Evolutionary conservation across 2,797 vertebrate genomes (phyloP), one percentile per base, ranked within the genome.

Genomic region (Rhinichthys osculus): DNA sequence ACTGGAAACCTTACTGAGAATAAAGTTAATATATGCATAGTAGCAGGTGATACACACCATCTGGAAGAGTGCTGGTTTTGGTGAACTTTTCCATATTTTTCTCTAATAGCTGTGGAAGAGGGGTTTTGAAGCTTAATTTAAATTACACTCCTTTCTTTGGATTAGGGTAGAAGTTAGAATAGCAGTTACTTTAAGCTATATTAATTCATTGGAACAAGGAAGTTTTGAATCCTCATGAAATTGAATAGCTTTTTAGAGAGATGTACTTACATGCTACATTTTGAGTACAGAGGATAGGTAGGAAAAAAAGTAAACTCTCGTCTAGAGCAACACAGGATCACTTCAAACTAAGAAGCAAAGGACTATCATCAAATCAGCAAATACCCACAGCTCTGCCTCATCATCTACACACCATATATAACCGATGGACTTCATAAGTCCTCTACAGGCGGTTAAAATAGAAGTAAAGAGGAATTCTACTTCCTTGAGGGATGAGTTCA

Each of bases 301-400:
- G 71, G 30, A 70, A 47, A 1, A 59, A 47, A 40, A 77, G 30
- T 42, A 52, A 80, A 14, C 54, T 69, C 66, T 84, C 27, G 27
- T 27, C 30, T 69, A 84, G 19, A 70, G 66, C 11, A 33, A 30
- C 57, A 90, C 42, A 85, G 40, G 33, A 72, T 72, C 78, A 84
- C 59, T 77, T 82, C 72, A 82, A 76, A 86, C 78, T 83, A 81
- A 82, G 23, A 85, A 84, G 78, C 76, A 85, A 78, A 85, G 82
- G 1, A 67, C 85, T 52, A 81, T 88, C 89, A 90, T 76, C 42
- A 52, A 27, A 82, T 81, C 35, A 84, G 90, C 89, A 93, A 93
- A 93, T 91, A 89, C 88, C 90, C 85, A 86, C 85, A 87, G 88
- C 80, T 81, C 69, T 73, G 85, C 88, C 78, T 72, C 83, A 86